phyloP scores from a whole-genome alignment of 2,797 vertebrate genomes.

The Xerus rutilus region DNA sequence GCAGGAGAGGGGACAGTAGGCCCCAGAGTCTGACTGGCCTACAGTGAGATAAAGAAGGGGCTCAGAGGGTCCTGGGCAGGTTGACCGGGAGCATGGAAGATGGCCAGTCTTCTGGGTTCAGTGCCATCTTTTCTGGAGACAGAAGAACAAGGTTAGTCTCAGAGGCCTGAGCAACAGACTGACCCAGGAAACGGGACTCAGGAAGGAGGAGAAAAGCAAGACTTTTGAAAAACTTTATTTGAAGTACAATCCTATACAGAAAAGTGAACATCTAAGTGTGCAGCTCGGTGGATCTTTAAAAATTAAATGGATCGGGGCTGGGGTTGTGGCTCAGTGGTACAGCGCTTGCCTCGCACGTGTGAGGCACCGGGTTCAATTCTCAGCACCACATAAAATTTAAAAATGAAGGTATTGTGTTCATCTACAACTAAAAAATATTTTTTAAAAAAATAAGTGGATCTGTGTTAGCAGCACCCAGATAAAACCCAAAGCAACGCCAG shows the following conservation, averaged over 20 bases:
- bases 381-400: too few species aligned
- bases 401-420: too few species aligned
- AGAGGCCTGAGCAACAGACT: not conserved
- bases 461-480: not conserved
- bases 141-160: not conserved
- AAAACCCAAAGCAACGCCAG: not conserved
- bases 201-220: not conserved
- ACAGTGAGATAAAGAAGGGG: not conserved
- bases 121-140: not conserved
- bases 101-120: not conserved
- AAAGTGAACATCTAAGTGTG: not conserved
- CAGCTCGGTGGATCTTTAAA: accelerated
- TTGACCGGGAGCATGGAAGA: not conserved
- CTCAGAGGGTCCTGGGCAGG: too few species aligned
- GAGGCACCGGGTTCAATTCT: too few species aligned
- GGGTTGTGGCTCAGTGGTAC: too few species aligned
- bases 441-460: not conserved
- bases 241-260: not conserved
- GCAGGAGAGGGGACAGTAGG: not conserved
- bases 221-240: not conserved
- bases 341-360: too few species aligned
- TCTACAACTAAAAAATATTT: too few species aligned
- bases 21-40: not conserved
- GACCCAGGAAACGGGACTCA: not conserved
- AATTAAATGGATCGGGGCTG: not conserved